These are phyloP conservation scores for Nibea albiflora DNA, from an alignment of 2,113 vertebrate species.

Conservation along the genomic window DNA sequence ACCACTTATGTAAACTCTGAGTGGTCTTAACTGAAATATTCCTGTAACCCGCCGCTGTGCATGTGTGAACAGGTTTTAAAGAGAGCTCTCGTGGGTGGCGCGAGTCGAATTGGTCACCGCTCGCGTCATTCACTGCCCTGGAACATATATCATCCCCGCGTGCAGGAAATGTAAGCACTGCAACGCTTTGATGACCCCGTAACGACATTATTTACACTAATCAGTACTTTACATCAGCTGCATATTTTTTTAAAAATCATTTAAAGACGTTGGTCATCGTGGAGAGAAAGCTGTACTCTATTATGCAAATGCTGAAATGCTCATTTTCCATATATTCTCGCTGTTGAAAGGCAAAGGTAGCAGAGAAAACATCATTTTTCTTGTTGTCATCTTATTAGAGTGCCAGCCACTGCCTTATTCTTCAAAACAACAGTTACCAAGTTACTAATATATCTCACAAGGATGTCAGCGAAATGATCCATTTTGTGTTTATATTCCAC, in stretches of 20 bases:
- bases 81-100: constrained; percentile 44
- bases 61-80: constrained; percentile 43
- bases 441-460: constrained; percentile 10
- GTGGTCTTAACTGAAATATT: constrained; percentile 53
- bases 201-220: constrained; percentile 54
- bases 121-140: constrained; percentile 13
- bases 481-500: constrained; percentile 35
- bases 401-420: constrained; percentile 15
- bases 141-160: constrained; percentile 22
- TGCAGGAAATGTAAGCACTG: constrained; percentile 34
- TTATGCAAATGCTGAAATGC: constrained; percentile 57
- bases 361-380: constrained; percentile 53
- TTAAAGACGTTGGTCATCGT: not conserved
- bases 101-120: constrained; percentile 47
- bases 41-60: constrained; percentile 38
- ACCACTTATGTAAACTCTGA: constrained; percentile 53
- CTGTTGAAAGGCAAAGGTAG: constrained; percentile 38
- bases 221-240: constrained; percentile 33
- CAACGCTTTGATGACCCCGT: constrained; percentile 29
- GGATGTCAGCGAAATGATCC: constrained; percentile 12
- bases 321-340: constrained; percentile 44
- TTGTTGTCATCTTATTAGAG: constrained; percentile 56
- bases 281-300: constrained; percentile 13
- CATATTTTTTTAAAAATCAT: constrained; percentile 17
- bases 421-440: constrained; percentile 32